Conservation (phyloP, 2,797 vertebrate genomes). For the Okamejei kenojei region DNA sequence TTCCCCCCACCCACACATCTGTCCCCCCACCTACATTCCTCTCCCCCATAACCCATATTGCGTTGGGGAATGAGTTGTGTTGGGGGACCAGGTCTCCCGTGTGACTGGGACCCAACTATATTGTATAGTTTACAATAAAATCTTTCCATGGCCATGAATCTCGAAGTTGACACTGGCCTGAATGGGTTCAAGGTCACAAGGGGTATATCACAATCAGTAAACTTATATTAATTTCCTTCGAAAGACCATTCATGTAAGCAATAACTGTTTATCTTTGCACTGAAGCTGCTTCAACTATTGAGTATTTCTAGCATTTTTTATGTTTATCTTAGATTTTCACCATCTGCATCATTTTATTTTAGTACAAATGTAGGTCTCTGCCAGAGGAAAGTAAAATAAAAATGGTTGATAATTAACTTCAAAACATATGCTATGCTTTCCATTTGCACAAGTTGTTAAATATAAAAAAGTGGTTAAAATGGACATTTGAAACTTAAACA, state of each 20-base stretch:
- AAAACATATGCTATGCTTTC: neutral
- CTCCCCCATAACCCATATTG: too few relatives aligned
- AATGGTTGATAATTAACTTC: neutral
- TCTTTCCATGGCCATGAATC: neutral
- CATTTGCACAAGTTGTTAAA: neutral
- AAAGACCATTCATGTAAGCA: neutral
- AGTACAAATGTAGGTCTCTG: too few relatives aligned
- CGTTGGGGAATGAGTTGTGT: too few relatives aligned
- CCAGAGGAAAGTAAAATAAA: neutral
- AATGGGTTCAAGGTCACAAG: neutral
- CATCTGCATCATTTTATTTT: too few relatives aligned
- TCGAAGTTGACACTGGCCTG: neutral
- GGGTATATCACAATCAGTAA: neutral
- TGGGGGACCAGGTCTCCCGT: too few relatives aligned
- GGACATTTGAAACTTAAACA: neutral
- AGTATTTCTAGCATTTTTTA: too few relatives aligned
- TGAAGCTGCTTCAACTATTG: too few relatives aligned
- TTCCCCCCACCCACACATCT: too few relatives aligned
- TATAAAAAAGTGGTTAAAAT: neutral
- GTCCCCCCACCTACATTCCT: too few relatives aligned
- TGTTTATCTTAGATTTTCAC: too few relatives aligned
- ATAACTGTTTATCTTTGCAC: too few relatives aligned
- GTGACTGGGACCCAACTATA: too few relatives aligned
- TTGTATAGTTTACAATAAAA: neutral
- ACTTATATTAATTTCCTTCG: neutral